These are phyloP conservation scores for Cololabis saira DNA, from an alignment of 2,113 vertebrate species.

Conservation along the genomic window DNA sequence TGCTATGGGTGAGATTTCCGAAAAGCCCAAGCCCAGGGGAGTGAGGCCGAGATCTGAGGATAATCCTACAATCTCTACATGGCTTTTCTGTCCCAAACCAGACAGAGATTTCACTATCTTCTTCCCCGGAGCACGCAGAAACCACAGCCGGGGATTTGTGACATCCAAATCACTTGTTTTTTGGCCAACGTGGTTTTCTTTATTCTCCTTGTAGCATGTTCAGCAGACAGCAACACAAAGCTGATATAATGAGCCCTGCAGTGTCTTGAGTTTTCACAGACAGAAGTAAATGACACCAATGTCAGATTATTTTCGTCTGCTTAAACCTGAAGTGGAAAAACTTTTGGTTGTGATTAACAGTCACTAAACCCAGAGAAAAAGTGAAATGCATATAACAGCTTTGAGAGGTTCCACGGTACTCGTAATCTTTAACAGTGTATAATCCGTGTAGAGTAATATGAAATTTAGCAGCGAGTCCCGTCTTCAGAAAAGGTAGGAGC, in stretches of 20 bases:
- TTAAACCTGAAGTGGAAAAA: conserved; percentile 21
- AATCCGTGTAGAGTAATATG: neutral
- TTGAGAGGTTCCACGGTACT: neutral
- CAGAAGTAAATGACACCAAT: conserved; percentile 2
- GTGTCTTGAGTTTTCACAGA: conserved; percentile 14
- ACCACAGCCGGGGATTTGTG: conserved; percentile 15
- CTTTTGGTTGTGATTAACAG: conserved; percentile 14
- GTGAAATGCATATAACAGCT: neutral
- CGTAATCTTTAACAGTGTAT: neutral
- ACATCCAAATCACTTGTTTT: conserved; percentile 28
- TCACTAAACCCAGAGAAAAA: neutral
- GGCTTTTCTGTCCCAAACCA: conserved; percentile 15
- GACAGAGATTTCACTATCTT: conserved; percentile 44
- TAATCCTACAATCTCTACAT: conserved; percentile 36
- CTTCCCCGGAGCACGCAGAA: conserved; percentile 19
- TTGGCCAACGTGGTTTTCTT: conserved; percentile 16
- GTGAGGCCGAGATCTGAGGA: conserved; percentile 13
- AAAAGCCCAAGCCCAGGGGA: neutral
- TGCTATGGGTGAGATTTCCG: conserved; percentile 1
- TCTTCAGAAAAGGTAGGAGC: too few relatives aligned
- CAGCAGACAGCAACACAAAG: conserved; percentile 2
- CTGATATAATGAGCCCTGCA: conserved; percentile 35
- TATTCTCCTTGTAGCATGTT: conserved; percentile 12
- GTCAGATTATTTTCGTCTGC: conserved; percentile 7
- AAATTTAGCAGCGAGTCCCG: too few relatives aligned